A percentile compares a stretch with the other conserved stretches of the same genome.
Conservation (phyloP, 2,113 vertebrate species). For the Oplegnathus fasciatus region DNA sequence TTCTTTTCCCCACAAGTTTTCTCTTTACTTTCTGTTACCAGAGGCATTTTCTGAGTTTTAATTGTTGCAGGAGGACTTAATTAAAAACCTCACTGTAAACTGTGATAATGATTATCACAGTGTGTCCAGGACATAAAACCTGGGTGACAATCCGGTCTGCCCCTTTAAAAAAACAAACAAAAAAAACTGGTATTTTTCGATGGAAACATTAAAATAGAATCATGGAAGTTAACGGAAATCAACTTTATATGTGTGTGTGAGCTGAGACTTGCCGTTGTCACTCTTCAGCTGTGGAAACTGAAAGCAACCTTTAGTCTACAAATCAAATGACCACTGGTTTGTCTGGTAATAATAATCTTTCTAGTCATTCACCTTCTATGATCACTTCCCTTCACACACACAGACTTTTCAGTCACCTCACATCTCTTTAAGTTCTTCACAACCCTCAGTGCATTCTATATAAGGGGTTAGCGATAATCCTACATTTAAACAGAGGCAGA, state of each 20-base stretch:
- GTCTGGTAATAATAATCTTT: not conserved
- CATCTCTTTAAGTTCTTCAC: constrained; percentile 29
- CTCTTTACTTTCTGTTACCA: constrained; percentile 26
- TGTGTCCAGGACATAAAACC: constrained; percentile 6
- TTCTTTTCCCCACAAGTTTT: constrained; percentile 29
- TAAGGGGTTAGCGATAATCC: constrained; percentile 66
- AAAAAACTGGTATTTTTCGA: not conserved
- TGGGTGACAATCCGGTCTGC: not conserved
- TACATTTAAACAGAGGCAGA: constrained; percentile 62
- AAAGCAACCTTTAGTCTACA: not conserved
- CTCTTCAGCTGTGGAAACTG: not conserved
- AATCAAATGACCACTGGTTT: not conserved
- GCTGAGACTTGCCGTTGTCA: not conserved
- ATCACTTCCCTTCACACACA: constrained; percentile 11
- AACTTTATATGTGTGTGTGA: no score
- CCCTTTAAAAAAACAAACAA: not conserved
- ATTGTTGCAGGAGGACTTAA: constrained; percentile 37
- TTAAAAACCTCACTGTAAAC: constrained; percentile 42
- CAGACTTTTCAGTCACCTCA: constrained; percentile 39
- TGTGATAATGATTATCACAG: constrained; percentile 24
- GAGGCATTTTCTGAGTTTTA: constrained; percentile 39
- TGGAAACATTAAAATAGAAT: not conserved
- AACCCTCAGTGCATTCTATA: constrained; percentile 37
- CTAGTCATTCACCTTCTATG: not conserved
- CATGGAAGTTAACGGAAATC: not conserved